phyloP scores from a whole-genome alignment of 1,140 invertebrate genomes.

The Papilio helenus region DNA sequence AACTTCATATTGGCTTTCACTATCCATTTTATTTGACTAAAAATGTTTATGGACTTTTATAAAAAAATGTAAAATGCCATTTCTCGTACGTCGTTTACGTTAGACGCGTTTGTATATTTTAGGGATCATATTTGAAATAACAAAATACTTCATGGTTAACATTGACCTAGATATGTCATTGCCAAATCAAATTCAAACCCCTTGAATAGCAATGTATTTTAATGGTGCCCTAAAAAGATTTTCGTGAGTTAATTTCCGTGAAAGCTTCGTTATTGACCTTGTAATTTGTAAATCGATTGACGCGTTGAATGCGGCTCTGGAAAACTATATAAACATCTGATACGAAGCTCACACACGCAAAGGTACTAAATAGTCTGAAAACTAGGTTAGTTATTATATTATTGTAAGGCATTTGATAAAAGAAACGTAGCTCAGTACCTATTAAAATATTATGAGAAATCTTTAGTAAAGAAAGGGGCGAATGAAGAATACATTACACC shows the following conservation, averaged over 20 bases:
- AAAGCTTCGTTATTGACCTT: constrained; percentile 24
- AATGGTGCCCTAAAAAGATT: constrained; percentile 6
- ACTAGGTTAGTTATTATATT: neutral
- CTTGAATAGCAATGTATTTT: neutral
- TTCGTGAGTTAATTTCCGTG: constrained; percentile 21
- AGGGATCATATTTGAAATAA: neutral
- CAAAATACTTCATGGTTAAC: neutral
- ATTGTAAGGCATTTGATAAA: no score
- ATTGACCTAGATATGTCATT: neutral
- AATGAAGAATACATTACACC: no score
- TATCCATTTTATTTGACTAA: neutral
- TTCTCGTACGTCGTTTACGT: neutral
- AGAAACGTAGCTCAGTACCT: no score
- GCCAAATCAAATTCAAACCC: constrained; percentile 2
- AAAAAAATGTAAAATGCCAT: neutral
- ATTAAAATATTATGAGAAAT: no score
- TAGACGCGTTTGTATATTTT: neutral
- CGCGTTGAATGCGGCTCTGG: constrained; percentile 15
- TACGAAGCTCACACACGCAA: constrained; percentile 3
- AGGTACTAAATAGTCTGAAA: neutral
- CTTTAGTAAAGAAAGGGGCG: no score
- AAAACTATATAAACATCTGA: constrained; percentile 18
- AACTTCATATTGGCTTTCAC: neutral
- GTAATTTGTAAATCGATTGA: constrained; percentile 23
- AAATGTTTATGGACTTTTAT: neutral